Evolutionary conservation across 2,888 invertebrate genomes (phyloP).

Genomic region (Cylindroiulus punctatus): DNA sequence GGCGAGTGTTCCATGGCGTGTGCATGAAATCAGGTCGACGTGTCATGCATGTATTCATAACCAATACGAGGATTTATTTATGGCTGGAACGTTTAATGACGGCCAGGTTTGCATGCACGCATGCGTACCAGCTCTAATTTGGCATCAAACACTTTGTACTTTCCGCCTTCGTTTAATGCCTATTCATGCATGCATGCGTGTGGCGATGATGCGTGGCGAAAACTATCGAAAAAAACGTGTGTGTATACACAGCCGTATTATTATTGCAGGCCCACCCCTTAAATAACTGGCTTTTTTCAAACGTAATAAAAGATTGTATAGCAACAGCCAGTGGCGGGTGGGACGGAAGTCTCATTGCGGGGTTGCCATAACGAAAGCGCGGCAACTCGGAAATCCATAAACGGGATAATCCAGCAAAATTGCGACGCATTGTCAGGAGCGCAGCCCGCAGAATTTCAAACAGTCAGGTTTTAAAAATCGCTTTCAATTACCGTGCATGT

Average conservation of each 20-base stretch:
- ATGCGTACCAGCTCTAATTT: conserved; percentile 27
- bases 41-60: conserved; percentile 38
- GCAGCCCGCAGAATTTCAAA: neutral
- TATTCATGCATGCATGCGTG: conserved; percentile 42
- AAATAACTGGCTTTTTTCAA: conserved; percentile 27
- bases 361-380: conserved; percentile 21
- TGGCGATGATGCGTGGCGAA: conserved; percentile 37
- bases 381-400: neutral
- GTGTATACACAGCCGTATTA: conserved; percentile 10
- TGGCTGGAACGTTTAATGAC: conserved; percentile 29
- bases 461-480: too few species aligned
- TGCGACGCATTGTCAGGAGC: neutral
- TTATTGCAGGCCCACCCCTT: conserved; percentile 9
- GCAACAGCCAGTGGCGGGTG: conserved; percentile 42
- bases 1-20: neutral
- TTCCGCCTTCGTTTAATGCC: conserved; percentile 42
- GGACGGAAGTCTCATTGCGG: conserved; percentile 31
- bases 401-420: neutral
- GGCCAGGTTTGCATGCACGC: neutral
- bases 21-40: conserved; percentile 38
- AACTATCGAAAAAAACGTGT: neutral
- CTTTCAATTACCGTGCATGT: too few species aligned
- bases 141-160: conserved; percentile 38
- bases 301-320: conserved; percentile 26
- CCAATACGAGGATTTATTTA: conserved; percentile 23